Evolutionary conservation across 2,797 vertebrate species (phyloP).

Genomic region (Schizopygopsis malacanthus): DNA sequence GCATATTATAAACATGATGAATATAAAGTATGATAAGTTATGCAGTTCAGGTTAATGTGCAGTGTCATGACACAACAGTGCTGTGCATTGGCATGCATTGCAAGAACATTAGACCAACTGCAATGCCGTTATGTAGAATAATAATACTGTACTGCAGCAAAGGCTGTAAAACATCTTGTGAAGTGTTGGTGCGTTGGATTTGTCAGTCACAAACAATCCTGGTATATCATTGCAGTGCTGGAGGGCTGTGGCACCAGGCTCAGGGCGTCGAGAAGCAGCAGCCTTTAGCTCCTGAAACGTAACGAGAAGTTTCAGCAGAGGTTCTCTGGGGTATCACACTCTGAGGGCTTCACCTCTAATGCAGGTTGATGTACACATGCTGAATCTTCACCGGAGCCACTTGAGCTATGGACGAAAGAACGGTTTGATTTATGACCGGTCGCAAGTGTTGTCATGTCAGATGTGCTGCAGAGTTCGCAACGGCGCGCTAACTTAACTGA

Average conservation of each 20-base stretch:
- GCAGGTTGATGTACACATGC: slow-evolving; percentile 50
- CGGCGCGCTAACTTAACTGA: slow-evolving; percentile 49
- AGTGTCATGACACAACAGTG: background rate
- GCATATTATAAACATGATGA: background rate
- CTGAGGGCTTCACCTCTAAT: slow-evolving; percentile 47
- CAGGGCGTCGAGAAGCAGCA: slow-evolving; percentile 6
- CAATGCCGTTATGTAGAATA: background rate
- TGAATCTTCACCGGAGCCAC: slow-evolving; percentile 37
- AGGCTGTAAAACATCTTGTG: background rate
- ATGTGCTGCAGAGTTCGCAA: slow-evolving; percentile 42
- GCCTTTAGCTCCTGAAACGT: slow-evolving; percentile 28
- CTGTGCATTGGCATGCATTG: background rate
- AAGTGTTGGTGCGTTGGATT: background rate
- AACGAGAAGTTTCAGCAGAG: slow-evolving; percentile 17
- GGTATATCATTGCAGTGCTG: slow-evolving; percentile 2
- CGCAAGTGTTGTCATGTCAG: slow-evolving; percentile 51
- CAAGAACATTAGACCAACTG: background rate
- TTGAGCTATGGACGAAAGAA: slow-evolving; percentile 49
- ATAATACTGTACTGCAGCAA: background rate
- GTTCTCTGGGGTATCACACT: slow-evolving; percentile 44
- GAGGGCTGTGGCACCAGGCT: slow-evolving; percentile 7
- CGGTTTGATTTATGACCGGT: slow-evolving; percentile 54
- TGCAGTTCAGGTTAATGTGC: background rate
- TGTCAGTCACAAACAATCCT: slow-evolving; percentile 3
- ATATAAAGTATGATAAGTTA: background rate